Evolutionary conservation across 2,888 invertebrate genomes (phyloP), one percentile per base, ranked within the genome.

Genomic region (Bhutanitis thaidina): DNA sequence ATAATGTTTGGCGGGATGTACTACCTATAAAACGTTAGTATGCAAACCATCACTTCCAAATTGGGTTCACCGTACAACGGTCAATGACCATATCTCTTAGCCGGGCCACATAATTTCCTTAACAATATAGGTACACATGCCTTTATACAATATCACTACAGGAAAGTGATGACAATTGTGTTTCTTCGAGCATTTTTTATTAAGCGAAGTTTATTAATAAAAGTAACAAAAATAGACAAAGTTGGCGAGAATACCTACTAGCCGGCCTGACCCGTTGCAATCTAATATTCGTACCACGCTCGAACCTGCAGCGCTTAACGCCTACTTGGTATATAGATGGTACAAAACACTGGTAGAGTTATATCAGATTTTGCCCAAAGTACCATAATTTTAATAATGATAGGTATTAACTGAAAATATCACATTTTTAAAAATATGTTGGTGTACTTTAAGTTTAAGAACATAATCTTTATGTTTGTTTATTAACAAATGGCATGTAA

Each of bases 71-170:
- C 71, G 75, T 66, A 71, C 76, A 73, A 56, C 66, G 72, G 80
- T 84, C 84, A 76, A 71, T 74, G 84, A 82, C 84, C 80, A 75
- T 65, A 61, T 60, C 55, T 58, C 16, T 41, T 16, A n/a, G 13
- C 13, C 12, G 13, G 15, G 13, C 36, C 16, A 15, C 20, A 37
- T 12, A 37, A 35, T 36, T 49, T 43, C 30, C 15, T 36, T 16
- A 41, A 12, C 13, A 4, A 25, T 7, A 20, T 3, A 20, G 20
- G 29, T 30, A 16, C 8, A 43, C 12, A 35, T 16, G 8, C 9
- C 35, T 12, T 14, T 3, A 36, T 15, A 14, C 9, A 25, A 47
- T 13, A 32, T 25, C 14, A 16, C 13, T 35, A 13, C 10, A 27
- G 25, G 4, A 34, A 12, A 15, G 25, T 39, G 29, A 50, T 43